Conservation (phyloP, 2,888 invertebrate species). For the Sipunculus nudus region DNA sequence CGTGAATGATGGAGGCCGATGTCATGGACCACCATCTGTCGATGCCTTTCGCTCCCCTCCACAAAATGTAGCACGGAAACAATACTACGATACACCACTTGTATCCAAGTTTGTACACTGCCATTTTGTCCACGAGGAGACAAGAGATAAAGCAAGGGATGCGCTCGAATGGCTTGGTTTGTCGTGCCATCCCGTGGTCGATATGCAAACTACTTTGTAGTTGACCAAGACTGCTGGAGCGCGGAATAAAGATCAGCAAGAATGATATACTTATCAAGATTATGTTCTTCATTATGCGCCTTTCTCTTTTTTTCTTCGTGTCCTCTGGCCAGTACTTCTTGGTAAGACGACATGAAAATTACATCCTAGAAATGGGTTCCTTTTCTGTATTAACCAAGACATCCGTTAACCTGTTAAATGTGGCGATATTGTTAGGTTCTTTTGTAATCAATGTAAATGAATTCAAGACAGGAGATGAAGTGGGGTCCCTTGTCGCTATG, state of each 20-base stretch:
- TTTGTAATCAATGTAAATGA: no score
- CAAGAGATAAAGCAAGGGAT: constrained; percentile 93
- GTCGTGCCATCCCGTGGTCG: constrained; percentile 87
- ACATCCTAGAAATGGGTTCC: no score
- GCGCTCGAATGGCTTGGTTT: constrained; percentile 89
- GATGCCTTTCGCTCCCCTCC: constrained; percentile 90
- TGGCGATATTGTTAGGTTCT: no score
- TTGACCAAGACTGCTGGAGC: constrained; percentile 43
- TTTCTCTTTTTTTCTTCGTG: constrained; percentile 23
- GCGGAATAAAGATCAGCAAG: constrained; percentile 95
- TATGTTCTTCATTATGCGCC: constrained; percentile 87
- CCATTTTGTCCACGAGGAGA: constrained; percentile 77
- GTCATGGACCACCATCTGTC: constrained; percentile 76
- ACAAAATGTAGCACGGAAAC: constrained; percentile 92
- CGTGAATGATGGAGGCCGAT: constrained; percentile 87
- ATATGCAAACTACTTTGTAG: constrained; percentile 91
- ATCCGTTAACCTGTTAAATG: no score
- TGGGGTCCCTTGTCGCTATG: no score
- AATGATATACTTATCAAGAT: constrained; percentile 90
- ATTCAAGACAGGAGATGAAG: no score
- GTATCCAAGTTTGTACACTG: constrained; percentile 41
- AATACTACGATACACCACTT: constrained; percentile 95
- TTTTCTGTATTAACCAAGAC: no score
- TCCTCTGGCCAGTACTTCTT: no score
- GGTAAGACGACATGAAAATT: no score